phyloP scores from a whole-genome alignment of 2,888 invertebrate species.

The Patella caerulea region DNA sequence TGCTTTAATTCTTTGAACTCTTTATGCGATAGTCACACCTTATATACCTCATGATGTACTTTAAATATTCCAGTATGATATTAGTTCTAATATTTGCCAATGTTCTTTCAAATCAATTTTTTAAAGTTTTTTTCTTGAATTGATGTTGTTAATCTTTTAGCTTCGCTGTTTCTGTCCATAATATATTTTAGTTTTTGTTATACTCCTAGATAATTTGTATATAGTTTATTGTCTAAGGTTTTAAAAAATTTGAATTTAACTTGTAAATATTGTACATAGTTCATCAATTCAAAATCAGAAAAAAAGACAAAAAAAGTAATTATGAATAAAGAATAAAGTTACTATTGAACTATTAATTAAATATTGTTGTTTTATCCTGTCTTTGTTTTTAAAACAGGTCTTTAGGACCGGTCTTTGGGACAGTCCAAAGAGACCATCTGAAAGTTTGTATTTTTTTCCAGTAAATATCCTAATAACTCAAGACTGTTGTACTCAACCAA shows the following conservation, averaged over 20 bases:
- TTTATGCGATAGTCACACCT: no score
- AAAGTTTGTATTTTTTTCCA: no score
- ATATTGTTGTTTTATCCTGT: background rate
- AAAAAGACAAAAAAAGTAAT: background rate
- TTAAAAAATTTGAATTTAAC: background rate
- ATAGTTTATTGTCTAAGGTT: background rate
- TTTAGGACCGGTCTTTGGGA: no score
- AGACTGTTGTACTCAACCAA: no score
- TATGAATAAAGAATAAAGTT: background rate
- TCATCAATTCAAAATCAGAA: background rate
- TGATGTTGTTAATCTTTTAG: background rate
- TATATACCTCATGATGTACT: no score
- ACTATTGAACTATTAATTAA: background rate
- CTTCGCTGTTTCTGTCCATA: background rate
- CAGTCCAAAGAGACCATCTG: no score
- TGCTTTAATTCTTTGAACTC: no score
- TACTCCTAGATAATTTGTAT: background rate
- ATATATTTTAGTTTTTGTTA: background rate
- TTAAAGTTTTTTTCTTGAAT: background rate
- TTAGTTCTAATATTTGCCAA: background rate
- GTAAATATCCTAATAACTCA: no score
- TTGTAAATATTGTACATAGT: conserved; percentile 1
- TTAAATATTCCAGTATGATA: no score
- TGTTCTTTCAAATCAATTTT: background rate
- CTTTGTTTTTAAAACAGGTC: no score